Evolutionary conservation across 2,113 vertebrate species (phyloP).

Genomic region (Datnioides undecimradiatus): DNA sequence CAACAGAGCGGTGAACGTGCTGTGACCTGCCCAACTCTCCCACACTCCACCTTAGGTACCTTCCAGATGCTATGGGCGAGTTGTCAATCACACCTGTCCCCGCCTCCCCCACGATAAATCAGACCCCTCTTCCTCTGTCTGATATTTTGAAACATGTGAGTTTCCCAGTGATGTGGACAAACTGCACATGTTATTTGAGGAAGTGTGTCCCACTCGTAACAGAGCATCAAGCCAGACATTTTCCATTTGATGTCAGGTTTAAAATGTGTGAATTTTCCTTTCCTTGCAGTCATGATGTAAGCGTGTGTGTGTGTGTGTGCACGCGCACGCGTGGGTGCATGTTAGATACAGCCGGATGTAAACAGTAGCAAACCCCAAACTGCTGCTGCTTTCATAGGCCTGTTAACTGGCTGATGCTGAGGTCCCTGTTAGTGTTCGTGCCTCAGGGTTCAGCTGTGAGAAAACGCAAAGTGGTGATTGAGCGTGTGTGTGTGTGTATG

Average conservation of each 20-base stretch:
- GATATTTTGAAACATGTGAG: constrained; percentile 17
- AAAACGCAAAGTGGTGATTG: constrained; percentile 53
- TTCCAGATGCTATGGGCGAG: constrained; percentile 58
- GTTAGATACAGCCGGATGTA: constrained; percentile 49
- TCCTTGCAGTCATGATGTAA: background rate
- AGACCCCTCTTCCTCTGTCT: background rate
- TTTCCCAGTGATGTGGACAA: background rate
- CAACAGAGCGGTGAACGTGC: constrained; percentile 62
- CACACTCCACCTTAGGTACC: constrained; percentile 56
- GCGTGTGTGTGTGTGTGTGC: too few species aligned
- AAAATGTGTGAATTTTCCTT: constrained; percentile 44
- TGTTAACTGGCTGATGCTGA: constrained; percentile 61
- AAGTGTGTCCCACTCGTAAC: background rate
- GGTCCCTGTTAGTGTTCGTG: constrained; percentile 39
- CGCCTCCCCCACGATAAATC: background rate
- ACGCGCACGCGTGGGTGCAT: too few species aligned
- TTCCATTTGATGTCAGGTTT: constrained; percentile 64
- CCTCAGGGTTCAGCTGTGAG: constrained; percentile 53
- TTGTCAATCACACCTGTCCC: constrained; percentile 56
- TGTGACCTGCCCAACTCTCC: constrained; percentile 66
- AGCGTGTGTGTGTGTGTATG: constrained; percentile 43
- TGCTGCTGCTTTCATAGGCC: constrained; percentile 67
- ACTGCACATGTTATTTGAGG: background rate
- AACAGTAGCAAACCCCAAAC: constrained; percentile 60
- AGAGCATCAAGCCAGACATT: constrained; percentile 12